Evolutionary conservation across 2,113 vertebrate species (phyloP), one percentile per base, ranked within the genome.

Genomic region (Rhizomys pruinosus): DNA sequence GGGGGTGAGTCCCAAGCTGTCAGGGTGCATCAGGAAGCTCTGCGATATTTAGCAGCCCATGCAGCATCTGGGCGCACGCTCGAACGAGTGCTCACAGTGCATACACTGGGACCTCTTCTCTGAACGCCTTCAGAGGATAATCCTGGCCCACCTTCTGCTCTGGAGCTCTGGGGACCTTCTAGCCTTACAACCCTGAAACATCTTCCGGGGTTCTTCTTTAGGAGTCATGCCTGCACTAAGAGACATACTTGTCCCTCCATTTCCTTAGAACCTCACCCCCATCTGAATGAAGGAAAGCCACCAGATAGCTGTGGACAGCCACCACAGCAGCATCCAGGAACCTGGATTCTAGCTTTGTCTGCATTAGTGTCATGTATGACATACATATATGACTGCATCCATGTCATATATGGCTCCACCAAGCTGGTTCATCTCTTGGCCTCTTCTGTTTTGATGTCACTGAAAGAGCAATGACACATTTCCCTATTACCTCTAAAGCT

Each of bases 391-490:
- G n/a, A n/a, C n/a, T n/a, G n/a, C 23, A 55, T 39, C 73, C 27
- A 87, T n/a, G 13, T 71, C 64, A 47, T 4, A 1, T 19, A 13
- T 5, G 20, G 77, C 64, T 93, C 77, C 55, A 79, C 88, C 15
- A 37, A 82, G 71, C 37, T 59, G 34, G 13, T 79, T 44, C 23
- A n/a, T 81, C 57, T 81, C 72, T 17, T 57, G 37, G 34, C 87
- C 27, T 92, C 87, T n/a, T 89, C 90, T 84, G 55, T 76, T 59
- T 77, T 47, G 69, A 87, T 55, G 52, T n/a, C 66, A 84, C 47
- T 78, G 29, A 59, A 72, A n/a, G 64, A 85, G 47, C 29, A 69
- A 47, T 57, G 16, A 13, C 13, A 79, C 63, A 57, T 57, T 59
- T 92, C 55, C 20, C 55, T 76, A 74, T 74, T 64, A 68, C 16